Conservation (phyloP, 1,140 invertebrate species). For the Metopolophium dirhodum region DNA sequence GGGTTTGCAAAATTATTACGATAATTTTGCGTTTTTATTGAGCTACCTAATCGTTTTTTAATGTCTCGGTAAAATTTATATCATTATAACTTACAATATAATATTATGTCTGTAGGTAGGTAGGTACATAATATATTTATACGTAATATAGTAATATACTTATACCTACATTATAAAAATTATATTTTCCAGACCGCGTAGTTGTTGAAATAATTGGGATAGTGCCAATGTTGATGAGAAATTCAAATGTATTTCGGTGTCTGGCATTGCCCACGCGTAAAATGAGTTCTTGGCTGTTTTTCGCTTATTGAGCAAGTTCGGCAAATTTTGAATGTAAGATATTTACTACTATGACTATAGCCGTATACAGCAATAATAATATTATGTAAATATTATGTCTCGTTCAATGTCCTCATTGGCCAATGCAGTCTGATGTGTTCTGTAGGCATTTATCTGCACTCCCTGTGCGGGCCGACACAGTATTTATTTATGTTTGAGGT, state of each 20-base stretch:
- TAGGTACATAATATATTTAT: too few species aligned
- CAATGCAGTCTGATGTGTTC: background rate
- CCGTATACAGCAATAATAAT: too few species aligned
- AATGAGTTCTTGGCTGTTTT: background rate
- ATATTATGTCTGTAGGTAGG: too few species aligned
- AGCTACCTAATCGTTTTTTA: too few species aligned
- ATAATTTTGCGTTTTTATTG: too few species aligned
- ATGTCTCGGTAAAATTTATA: too few species aligned
- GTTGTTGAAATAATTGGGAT: background rate
- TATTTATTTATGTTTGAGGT: background rate
- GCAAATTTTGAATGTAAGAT: background rate
- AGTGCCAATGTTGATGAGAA: background rate
- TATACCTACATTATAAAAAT: too few species aligned
- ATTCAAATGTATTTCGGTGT: background rate
- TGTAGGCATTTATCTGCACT: background rate
- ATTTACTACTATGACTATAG: too few species aligned
- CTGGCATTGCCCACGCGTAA: background rate
- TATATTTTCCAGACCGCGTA: background rate
- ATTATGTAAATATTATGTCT: background rate
- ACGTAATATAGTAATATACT: too few species aligned
- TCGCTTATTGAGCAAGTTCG: background rate
- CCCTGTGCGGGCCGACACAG: too few species aligned
- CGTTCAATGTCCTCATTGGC: background rate
- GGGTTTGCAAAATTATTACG: too few species aligned
- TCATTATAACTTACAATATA: too few species aligned